Conservation (phyloP, 2,888 invertebrate species). For the Tachina lurida region DNA sequence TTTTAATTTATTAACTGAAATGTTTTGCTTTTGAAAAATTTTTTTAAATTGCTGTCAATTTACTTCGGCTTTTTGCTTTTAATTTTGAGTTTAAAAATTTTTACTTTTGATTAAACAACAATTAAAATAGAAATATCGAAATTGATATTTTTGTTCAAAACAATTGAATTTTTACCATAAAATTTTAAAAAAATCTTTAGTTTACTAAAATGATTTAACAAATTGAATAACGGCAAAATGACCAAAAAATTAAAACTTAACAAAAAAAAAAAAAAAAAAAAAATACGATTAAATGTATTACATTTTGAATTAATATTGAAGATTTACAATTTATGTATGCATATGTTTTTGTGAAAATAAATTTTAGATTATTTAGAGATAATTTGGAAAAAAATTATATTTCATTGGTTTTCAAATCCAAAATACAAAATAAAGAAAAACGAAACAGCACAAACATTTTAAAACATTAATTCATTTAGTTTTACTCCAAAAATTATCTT, state of each 20-base stretch:
- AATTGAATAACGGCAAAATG: constrained; percentile 13
- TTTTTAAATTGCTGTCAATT: no score
- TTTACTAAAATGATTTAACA: neutral
- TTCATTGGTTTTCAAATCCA: neutral
- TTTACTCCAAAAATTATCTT: neutral
- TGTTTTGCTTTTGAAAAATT: no score
- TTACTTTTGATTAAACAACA: no score
- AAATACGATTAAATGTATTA: no score
- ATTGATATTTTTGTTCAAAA: no score
- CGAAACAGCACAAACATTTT: neutral
- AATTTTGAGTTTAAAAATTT: no score
- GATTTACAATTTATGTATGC: neutral
- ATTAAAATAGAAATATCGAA: no score
- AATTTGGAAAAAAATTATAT: neutral
- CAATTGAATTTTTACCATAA: neutral
- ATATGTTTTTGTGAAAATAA: neutral
- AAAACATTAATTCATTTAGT: neutral
- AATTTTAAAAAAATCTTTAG: no score
- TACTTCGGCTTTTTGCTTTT: no score
- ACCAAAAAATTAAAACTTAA: neutral
- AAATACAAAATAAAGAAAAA: neutral
- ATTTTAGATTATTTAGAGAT: neutral
- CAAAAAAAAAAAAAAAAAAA: no score
- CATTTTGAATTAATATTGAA: no score
- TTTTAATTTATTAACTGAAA: no score